Percentiles rank a stretch among this genome's conserved stretches.
Conservation (phyloP, 2,888 invertebrate genomes). For the Caenorhabditis parvicauda region DNA sequence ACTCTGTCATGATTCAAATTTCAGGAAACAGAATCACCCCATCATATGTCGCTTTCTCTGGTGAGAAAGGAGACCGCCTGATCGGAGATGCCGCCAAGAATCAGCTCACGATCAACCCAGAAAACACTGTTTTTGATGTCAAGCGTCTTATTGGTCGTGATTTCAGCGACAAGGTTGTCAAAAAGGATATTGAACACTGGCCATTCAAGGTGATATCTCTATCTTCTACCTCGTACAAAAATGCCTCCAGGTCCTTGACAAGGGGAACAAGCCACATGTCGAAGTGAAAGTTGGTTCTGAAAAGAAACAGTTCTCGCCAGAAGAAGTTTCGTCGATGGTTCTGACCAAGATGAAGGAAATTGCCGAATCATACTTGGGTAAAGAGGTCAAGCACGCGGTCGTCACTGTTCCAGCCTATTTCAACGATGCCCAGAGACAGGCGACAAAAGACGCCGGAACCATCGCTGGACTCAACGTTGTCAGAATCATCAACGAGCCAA, state of each 20-base stretch:
- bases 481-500: constrained; percentile 82
- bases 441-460: constrained; percentile 80
- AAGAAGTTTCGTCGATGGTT: constrained; percentile 99
- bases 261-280: constrained; percentile 90
- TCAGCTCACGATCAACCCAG: constrained; percentile 96
- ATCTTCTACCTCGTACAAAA: not conserved
- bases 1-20: too few species aligned
- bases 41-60: constrained; percentile 61
- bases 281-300: constrained; percentile 79
- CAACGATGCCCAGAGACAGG: constrained; percentile 96
- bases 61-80: constrained; percentile 58
- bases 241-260: constrained; percentile 72
- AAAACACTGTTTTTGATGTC: constrained; percentile 97
- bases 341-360: constrained; percentile 62
- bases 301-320: constrained; percentile 85
- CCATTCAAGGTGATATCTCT: constrained; percentile 75
- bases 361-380: constrained; percentile 65
- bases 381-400: constrained; percentile 81
- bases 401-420: constrained; percentile 97
- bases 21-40: constrained; percentile 59
- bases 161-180: constrained; percentile 86
- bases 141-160: constrained; percentile 96
- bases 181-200: constrained; percentile 92
- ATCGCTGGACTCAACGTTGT: constrained; percentile 75
- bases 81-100: constrained; percentile 98